These are phyloP conservation scores for Anomalospiza imberbis DNA, from an alignment of 2,797 vertebrate species.

Conservation along the genomic window DNA sequence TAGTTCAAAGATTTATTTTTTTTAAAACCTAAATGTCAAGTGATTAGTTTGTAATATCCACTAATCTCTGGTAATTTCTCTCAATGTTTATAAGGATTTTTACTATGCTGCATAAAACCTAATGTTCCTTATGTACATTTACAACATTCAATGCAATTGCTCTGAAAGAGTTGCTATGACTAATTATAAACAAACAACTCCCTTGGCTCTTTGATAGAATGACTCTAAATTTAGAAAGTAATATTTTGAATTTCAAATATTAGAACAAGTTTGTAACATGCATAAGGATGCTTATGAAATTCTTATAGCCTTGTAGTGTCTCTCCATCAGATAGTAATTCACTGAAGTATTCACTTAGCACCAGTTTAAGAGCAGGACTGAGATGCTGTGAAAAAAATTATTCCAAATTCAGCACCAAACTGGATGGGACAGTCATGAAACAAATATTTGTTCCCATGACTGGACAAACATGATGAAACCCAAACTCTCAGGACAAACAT, in stretches of 20 bases:
- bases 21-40: not conserved
- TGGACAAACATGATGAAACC: not conserved
- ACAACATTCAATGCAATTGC: not conserved
- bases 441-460: not conserved
- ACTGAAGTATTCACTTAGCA: not conserved
- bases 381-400: not conserved
- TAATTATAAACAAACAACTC: not conserved
- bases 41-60: not conserved
- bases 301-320: not conserved
- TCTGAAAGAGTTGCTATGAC: not conserved
- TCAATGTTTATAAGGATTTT: not conserved
- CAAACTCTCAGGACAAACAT: not conserved
- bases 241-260: not conserved
- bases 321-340: not conserved
- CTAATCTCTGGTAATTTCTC: not conserved
- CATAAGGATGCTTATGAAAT: not conserved
- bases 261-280: not conserved
- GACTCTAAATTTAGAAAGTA: not conserved
- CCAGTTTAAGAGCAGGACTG: not conserved
- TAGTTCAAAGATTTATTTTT: not conserved
- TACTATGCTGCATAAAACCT: constrained; percentile 2
- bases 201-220: not conserved
- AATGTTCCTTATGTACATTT: not conserved
- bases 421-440: not conserved
- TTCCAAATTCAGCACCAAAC: not conserved